phyloP scores from a whole-genome alignment of 2,888 invertebrate genomes.

The Caenorhabditis wallacei region DNA sequence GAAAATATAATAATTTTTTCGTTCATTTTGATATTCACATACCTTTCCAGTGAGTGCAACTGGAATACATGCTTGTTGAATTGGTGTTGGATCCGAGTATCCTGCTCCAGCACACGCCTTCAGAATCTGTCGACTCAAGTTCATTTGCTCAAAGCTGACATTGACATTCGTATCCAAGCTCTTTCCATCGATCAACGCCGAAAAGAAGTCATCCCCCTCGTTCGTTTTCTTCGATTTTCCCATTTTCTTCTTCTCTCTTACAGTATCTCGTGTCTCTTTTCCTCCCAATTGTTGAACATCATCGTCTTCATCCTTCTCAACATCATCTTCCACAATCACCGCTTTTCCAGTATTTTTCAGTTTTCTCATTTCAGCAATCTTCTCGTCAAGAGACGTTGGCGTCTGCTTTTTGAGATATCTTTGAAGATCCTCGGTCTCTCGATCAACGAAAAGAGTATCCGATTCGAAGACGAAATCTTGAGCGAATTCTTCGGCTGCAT shows the following conservation, averaged over 20 bases:
- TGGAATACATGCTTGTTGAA: conserved; percentile 96
- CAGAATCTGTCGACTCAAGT: conserved; percentile 93
- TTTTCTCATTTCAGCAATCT: conserved; percentile 75
- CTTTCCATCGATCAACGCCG: conserved; percentile 67
- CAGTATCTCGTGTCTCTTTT: conserved; percentile 71
- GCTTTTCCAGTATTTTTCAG: conserved; percentile 69
- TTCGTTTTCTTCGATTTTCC: conserved; percentile 63
- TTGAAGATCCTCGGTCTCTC: conserved; percentile 71
- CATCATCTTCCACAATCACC: conserved; percentile 67
- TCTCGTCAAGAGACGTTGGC: conserved; percentile 78
- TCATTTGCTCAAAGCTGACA: conserved; percentile 91
- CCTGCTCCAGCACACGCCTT: conserved; percentile 91
- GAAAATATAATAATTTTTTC: conserved; percentile 16
- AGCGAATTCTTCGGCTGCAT: conserved; percentile 74
- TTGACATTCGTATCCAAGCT: conserved; percentile 60
- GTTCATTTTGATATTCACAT: no score
- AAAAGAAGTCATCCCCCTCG: conserved; percentile 68
- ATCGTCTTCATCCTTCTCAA: conserved; percentile 66
- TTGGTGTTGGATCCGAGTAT: conserved; percentile 95
- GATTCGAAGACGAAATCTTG: conserved; percentile 73
- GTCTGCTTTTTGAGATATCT: conserved; percentile 78
- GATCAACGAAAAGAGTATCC: conserved; percentile 49
- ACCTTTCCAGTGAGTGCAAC: conserved; percentile 91
- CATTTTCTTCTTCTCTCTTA: conserved; percentile 71
- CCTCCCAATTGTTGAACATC: conserved; percentile 76